These are phyloP conservation scores for Chrysemys picta DNA, from an alignment of 2,113 vertebrate genomes.

Conservation along the genomic window DNA sequence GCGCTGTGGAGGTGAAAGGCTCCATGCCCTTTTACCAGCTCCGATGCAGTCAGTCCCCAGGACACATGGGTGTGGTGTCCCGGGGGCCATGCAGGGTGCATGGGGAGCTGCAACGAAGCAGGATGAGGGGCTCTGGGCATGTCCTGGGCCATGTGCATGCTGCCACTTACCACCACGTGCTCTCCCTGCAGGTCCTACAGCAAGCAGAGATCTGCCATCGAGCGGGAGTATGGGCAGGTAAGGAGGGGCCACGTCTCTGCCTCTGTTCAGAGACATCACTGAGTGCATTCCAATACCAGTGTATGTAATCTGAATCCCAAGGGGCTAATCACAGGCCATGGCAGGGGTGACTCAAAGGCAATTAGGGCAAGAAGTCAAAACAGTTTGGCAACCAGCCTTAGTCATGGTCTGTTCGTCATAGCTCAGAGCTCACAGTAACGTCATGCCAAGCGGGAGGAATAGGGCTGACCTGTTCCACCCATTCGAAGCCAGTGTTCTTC, in stretches of 20 bases:
- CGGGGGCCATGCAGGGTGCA: background rate
- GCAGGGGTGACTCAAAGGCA: background rate
- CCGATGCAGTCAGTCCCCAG: background rate
- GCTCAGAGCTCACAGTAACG: background rate
- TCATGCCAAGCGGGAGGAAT: background rate
- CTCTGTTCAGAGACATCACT: background rate
- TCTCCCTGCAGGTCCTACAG: slow-evolving; percentile 86
- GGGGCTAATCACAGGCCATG: background rate
- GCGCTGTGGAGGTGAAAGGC: background rate
- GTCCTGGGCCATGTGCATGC: background rate
- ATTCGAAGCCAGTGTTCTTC: background rate
- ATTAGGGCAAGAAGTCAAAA: background rate
- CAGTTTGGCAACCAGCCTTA: background rate
- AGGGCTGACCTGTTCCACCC: background rate
- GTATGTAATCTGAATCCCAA: background rate
- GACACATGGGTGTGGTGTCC: background rate
- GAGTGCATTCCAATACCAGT: background rate
- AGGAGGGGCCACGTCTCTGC: background rate
- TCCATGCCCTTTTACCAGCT: background rate
- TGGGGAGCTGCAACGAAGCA: background rate
- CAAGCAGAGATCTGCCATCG: slow-evolving; percentile 90
- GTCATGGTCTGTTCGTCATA: too few relatives aligned
- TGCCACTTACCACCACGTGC: fast-evolving
- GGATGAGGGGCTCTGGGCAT: too few relatives aligned
- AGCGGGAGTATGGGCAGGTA: slow-evolving; percentile 93